Evolutionary conservation across 2,888 invertebrate genomes (phyloP).

Genomic region (Pachliopta kotzebuea): DNA sequence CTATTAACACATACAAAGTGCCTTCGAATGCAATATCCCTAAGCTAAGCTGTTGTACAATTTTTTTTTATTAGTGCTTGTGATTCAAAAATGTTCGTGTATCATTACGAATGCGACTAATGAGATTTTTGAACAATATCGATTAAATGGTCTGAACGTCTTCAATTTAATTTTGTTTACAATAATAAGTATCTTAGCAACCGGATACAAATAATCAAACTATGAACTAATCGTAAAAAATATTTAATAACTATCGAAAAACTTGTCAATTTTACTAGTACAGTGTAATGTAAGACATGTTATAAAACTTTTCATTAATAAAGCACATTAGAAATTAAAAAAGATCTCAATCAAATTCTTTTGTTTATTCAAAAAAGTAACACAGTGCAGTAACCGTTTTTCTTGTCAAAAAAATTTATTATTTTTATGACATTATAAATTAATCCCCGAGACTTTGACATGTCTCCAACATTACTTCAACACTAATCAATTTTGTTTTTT

Average conservation of each 20-base stretch:
- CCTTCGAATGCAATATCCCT: conserved; percentile 49
- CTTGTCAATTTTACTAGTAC: background rate
- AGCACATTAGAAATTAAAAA: background rate
- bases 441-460: background rate
- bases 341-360: background rate
- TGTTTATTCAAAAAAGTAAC: too few relatives aligned
- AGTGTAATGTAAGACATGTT: background rate
- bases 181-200: conserved; percentile 72
- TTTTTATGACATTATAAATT: background rate
- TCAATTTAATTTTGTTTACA: conserved; percentile 58
- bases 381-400: too few relatives aligned
- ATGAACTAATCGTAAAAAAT: background rate
- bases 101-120: conserved; percentile 3
- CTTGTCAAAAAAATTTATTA: too few relatives aligned
- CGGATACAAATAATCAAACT: conserved; percentile 37
- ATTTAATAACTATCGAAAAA: background rate
- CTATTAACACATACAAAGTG: conserved; percentile 46
- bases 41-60: conserved; percentile 20
- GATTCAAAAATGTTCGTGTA: conserved; percentile 14
- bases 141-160: conserved; percentile 5
- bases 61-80: conserved; percentile 23
- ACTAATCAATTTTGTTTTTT: background rate
- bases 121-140: conserved; percentile 11
- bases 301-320: background rate
- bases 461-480: background rate